Percentiles rank a stretch among this genome's conserved stretches.
These are phyloP conservation scores for Podarcis raffonei DNA, from an alignment of 2,113 vertebrate species.

Conservation along the genomic window DNA sequence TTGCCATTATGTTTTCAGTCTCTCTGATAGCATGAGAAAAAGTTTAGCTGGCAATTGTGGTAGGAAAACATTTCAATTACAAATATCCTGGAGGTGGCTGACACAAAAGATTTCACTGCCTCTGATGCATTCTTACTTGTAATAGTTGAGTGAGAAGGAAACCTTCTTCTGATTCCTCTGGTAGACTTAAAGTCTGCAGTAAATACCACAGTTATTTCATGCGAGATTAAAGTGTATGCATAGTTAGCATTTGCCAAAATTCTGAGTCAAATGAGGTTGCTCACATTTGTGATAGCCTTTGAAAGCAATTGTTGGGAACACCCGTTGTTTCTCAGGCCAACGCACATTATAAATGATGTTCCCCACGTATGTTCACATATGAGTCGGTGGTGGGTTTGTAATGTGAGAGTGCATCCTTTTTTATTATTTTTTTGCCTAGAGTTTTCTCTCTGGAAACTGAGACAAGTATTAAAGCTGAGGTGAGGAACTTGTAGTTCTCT, in stretches of 20 bases:
- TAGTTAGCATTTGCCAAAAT: not conserved
- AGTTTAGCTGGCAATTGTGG: slow-evolving; percentile 5
- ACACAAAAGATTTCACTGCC: not conserved
- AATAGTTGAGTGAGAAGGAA: slow-evolving; percentile 17
- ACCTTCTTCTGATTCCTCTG: slow-evolving; percentile 10
- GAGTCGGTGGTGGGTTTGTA: not conserved
- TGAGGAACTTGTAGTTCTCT: too few relatives aligned
- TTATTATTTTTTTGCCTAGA: not conserved
- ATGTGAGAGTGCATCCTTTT: not conserved
- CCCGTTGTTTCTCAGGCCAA: not conserved
- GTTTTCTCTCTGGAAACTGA: not conserved
- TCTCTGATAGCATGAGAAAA: not conserved
- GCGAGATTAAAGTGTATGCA: slow-evolving; percentile 4
- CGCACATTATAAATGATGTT: not conserved
- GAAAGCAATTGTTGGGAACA: not conserved
- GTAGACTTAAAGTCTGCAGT: slow-evolving; percentile 22
- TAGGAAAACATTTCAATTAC: slow-evolving; percentile 18
- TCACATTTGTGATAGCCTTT: not conserved
- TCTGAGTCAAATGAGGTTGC: not conserved
- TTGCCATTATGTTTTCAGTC: not conserved
- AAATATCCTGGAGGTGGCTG: not conserved
- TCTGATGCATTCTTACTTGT: slow-evolving; percentile 2
- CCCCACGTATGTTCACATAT: not conserved
- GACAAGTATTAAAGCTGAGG: not conserved
- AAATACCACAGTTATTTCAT: slow-evolving; percentile 32